These are phyloP conservation scores for Danio aesculapii DNA, from an alignment of 2,797 vertebrate genomes.

Conservation along the genomic window DNA sequence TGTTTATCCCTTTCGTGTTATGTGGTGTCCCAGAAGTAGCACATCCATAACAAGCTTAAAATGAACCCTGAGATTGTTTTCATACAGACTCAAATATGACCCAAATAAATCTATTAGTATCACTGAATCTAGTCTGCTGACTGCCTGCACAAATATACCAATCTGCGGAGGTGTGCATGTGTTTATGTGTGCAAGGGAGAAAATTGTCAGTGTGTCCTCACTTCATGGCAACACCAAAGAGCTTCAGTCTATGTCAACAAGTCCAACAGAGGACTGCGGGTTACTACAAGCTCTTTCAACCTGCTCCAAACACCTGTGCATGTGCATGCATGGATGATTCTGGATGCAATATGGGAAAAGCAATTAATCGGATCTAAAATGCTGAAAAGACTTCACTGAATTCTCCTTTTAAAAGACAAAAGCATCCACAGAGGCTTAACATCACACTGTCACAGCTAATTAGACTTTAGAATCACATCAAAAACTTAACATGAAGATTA, in stretches of 20 bases:
- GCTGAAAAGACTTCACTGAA: neutral
- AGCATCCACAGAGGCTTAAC: neutral
- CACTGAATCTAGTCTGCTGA: neutral
- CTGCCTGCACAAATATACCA: neutral
- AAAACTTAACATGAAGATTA: neutral
- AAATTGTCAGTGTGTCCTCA: conserved; percentile 33
- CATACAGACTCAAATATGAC: neutral
- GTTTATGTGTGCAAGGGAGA: conserved; percentile 16
- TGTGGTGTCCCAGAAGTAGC: neutral
- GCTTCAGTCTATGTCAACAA: conserved; percentile 44
- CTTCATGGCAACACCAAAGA: conserved; percentile 48
- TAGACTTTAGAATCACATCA: neutral
- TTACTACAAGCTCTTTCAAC: conserved; percentile 22
- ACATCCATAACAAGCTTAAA: neutral
- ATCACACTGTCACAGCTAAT: neutral
- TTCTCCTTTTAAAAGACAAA: neutral
- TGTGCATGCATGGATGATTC: neutral
- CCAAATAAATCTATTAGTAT: neutral
- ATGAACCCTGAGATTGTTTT: neutral
- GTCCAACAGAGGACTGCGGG: neutral
- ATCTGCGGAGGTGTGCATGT: neutral
- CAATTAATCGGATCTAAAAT: neutral
- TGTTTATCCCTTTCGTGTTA: neutral
- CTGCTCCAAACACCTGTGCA: neutral
- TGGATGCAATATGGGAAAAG: neutral